These are phyloP conservation scores for Spodoptera litura DNA, from an alignment of 1,140 invertebrate species.

Conservation along the genomic window DNA sequence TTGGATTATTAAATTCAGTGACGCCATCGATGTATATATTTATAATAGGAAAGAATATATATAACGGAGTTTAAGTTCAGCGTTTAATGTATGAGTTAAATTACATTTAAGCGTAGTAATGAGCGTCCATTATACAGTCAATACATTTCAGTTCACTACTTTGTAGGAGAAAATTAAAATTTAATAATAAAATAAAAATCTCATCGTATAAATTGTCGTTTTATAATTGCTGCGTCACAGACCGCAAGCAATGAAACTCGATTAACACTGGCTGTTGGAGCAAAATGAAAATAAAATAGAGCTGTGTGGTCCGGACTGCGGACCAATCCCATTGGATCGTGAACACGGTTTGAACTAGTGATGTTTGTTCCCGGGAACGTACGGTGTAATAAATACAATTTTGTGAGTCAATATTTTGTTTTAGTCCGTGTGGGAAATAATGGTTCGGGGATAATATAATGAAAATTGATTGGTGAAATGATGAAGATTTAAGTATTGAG, in stretches of 20 bases:
- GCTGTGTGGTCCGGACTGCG: slow-evolving; percentile 8
- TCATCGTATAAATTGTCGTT: background rate
- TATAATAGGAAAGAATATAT: too few species aligned
- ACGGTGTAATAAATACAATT: background rate
- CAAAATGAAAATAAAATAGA: slow-evolving; percentile 36
- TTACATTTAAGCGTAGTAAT: too few species aligned
- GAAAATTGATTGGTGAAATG: background rate
- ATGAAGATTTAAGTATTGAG: background rate
- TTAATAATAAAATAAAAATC: background rate
- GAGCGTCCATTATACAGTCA: too few species aligned
- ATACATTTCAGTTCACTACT: too few species aligned
- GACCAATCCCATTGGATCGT: slow-evolving; percentile 20
- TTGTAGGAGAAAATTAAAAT: background rate
- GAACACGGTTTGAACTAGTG: slow-evolving; percentile 21
- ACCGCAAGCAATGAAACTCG: slow-evolving; percentile 3
- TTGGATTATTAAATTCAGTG: too few species aligned
- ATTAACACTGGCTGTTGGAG: slow-evolving; percentile 3
- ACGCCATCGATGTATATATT: too few species aligned
- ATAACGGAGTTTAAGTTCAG: too few species aligned
- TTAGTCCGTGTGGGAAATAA: slow-evolving; percentile 5
- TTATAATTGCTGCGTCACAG: slow-evolving; percentile 11
- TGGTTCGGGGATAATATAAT: too few species aligned
- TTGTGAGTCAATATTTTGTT: slow-evolving; percentile 18
- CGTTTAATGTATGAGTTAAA: too few species aligned
- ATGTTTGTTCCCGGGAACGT: slow-evolving; percentile 9